Conservation (phyloP, 2,797 vertebrate genomes). For the Danio jaintianensis region DNA sequence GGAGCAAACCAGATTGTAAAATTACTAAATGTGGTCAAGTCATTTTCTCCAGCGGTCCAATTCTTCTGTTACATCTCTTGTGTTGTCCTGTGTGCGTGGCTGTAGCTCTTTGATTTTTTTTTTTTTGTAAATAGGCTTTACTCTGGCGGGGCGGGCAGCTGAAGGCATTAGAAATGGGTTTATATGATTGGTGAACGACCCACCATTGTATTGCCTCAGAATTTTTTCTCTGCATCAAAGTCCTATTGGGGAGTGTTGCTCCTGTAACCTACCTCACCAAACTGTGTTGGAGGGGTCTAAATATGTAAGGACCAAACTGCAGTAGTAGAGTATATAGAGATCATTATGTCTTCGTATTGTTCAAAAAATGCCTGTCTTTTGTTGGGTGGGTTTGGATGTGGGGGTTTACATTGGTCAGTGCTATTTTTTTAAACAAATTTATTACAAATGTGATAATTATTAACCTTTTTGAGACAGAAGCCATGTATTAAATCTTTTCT, state of each 20-base stretch:
- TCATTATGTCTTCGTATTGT: constrained; percentile 60
- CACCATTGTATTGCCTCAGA: constrained; percentile 51
- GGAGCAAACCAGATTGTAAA: constrained; percentile 33
- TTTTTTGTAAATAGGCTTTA: constrained; percentile 56
- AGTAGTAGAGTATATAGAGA: constrained; percentile 65
- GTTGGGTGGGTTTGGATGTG: constrained; percentile 65
- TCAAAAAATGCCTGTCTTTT: constrained; percentile 67
- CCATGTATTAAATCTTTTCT: constrained; percentile 82
- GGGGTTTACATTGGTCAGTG: constrained; percentile 74
- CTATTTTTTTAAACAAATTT: constrained; percentile 78
- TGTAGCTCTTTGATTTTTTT: constrained; percentile 55
- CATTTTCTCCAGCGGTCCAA: constrained; percentile 52
- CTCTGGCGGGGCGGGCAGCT: constrained; percentile 39
- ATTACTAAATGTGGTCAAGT: constrained; percentile 62
- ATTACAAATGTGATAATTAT: constrained; percentile 74
- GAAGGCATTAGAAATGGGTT: constrained; percentile 18
- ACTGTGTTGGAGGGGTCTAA: constrained; percentile 63
- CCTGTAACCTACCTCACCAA: constrained; percentile 78
- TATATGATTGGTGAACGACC: constrained; percentile 9
- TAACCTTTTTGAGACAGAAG: constrained; percentile 82
- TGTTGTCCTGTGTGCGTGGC: constrained; percentile 59
- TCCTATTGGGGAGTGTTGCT: constrained; percentile 67
- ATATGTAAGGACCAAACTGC: constrained; percentile 66
- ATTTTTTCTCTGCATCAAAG: constrained; percentile 57
- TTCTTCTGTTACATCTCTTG: constrained; percentile 60